Base-by-base conservation (phyloP, 2,113 vertebrate genomes). In the Naja naja region DNA sequence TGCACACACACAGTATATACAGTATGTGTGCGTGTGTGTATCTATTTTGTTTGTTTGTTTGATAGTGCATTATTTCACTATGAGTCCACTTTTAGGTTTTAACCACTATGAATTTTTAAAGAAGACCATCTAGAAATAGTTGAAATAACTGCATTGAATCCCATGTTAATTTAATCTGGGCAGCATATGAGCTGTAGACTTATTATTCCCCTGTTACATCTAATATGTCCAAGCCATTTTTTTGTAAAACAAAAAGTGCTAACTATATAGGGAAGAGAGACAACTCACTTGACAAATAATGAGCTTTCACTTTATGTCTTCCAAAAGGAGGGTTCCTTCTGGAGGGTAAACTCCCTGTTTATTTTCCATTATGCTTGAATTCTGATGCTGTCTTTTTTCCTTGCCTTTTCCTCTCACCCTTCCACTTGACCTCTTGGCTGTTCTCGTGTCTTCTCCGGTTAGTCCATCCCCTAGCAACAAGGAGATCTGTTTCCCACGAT, bases 401-500 rank as follows among this genome's bases (percentile, higher is more conserved):
- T 89, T 89, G 45, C 3, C 22, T 12, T 23, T 27, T 7, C 3
- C 74, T 43, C 6, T 27, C 47, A 45, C 5, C 64, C 64, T 20
- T 9, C 52, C 30, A 54, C 60, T 30, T 58, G 22, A 54, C 18
- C 52, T 54, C 60, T 54, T 58, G 22, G 27, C 69, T 60, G 64
- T 69, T 88, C 34, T 54, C 53, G 6, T 90, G 22, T 25, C 30
- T 90, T 56, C 54, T 85, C 52, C 1, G 0, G 74, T n/a, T 58
- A 23, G 30, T 53, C 16, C 22, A 90, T 87, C 3, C 45, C 92
- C 89, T 90, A 69, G 81, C 92, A 87, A 87, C 45, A 34, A 49
- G 81, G 85, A 87, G 45, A 34, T 85, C 81, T 86, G 81, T 90
- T 93, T 58, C 92, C 85, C 55, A 93, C 64, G 87, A n/a, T 8